Conservation (phyloP, 2,888 invertebrate genomes). For the Tetragnatha montana region DNA sequence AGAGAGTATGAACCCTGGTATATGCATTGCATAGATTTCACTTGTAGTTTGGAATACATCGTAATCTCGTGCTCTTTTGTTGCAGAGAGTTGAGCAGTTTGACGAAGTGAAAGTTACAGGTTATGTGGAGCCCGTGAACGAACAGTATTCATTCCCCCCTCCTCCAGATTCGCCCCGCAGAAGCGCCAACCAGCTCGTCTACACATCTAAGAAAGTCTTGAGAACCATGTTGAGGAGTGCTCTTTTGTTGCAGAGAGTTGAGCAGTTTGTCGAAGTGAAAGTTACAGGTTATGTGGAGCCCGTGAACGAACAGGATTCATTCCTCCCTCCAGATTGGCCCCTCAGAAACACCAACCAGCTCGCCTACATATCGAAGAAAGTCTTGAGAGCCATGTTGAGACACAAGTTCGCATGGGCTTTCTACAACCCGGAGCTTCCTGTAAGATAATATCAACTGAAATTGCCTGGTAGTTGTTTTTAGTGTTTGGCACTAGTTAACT, state of each 20-base stretch:
- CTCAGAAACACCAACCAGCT: slow-evolving; percentile 95
- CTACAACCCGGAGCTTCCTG: slow-evolving; percentile 96
- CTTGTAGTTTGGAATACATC: too few species aligned
- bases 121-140: slow-evolving; percentile 72
- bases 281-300: slow-evolving; percentile 72
- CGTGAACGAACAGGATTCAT: slow-evolving; percentile 83
- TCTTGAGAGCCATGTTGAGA: slow-evolving; percentile 97
- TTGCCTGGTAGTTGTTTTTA: not conserved
- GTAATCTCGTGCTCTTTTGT: not conserved
- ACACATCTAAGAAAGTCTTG: too few species aligned
- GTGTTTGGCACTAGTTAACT: too few species aligned
- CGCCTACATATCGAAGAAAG: slow-evolving; percentile 93
- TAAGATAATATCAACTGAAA: slow-evolving; percentile 77
- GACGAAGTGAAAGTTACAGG: slow-evolving; percentile 56
- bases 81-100: slow-evolving; percentile 5
- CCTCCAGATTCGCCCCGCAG: too few species aligned
- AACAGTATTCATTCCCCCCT: slow-evolving; percentile 88
- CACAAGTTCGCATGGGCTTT: slow-evolving; percentile 99
- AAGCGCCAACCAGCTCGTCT: too few species aligned
- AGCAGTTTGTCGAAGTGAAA: slow-evolving; percentile 50
- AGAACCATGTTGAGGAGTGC: too few species aligned
- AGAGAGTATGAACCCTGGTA: too few species aligned
- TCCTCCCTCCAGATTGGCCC: slow-evolving; percentile 88
- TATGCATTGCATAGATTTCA: too few species aligned
- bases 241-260: not conserved